Evolutionary conservation across 2,888 invertebrate genomes (phyloP).

Genomic region (Tillus elongatus): DNA sequence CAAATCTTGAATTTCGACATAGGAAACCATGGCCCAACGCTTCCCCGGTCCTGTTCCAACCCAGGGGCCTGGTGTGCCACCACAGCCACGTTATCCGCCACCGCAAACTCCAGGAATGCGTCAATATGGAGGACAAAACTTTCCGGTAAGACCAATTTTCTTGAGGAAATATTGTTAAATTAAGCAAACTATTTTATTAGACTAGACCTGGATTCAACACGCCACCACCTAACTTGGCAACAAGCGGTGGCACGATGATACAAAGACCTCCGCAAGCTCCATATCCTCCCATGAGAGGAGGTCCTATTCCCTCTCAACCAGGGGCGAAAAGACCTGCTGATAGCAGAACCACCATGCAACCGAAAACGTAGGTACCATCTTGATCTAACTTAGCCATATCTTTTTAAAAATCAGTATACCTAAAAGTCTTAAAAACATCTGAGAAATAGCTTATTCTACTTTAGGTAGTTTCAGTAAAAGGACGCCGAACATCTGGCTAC

Average conservation of each 20-base stretch:
- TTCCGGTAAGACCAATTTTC: constrained; percentile 58
- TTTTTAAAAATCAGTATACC: too few species aligned
- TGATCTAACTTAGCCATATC: too few species aligned
- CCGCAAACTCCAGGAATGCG: constrained; percentile 58
- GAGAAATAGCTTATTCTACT: too few species aligned
- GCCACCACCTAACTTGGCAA: constrained; percentile 52
- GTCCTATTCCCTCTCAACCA: constrained; percentile 49
- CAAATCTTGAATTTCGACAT: too few species aligned
- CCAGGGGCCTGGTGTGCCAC: constrained; percentile 46
- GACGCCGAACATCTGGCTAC: too few species aligned
- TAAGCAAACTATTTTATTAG: constrained; percentile 16
- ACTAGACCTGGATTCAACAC: constrained; percentile 47
- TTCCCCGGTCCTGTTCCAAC: constrained; percentile 47
- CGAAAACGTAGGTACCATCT: constrained; percentile 56
- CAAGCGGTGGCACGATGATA: constrained; percentile 49
- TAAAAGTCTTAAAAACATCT: too few species aligned
- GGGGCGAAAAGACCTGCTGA: constrained; percentile 55
- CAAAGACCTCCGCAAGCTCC: constrained; percentile 48
- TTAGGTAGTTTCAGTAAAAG: too few species aligned
- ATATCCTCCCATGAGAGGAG: constrained; percentile 53
- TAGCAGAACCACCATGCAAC: constrained; percentile 51
- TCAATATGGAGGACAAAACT: constrained; percentile 64
- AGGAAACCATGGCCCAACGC: constrained; percentile 52
- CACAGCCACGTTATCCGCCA: constrained; percentile 50
- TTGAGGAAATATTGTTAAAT: constrained; percentile 7